Evolutionary conservation across 2,888 invertebrate genomes (phyloP).

Genomic region (Germaria angustata): DNA sequence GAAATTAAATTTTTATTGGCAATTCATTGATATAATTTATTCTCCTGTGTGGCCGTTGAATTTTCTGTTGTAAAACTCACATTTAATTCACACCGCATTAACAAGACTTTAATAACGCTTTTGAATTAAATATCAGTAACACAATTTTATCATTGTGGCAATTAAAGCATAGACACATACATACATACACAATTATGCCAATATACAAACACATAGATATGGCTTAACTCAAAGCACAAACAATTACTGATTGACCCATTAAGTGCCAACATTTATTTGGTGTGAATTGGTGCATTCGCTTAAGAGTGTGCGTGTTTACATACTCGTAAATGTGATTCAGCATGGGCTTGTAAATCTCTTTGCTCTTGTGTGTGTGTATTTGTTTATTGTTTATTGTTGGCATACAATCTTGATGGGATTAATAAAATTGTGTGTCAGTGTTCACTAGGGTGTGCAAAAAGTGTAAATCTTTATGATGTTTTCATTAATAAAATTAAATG

Average conservation of each 20-base stretch:
- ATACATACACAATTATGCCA: neutral
- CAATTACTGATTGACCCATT: constrained; percentile 51
- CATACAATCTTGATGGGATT: constrained; percentile 27
- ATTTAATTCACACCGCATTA: constrained; percentile 41
- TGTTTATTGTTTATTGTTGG: neutral
- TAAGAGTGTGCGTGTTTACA: neutral
- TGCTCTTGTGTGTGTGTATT: neutral
- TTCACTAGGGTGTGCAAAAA: constrained; percentile 1
- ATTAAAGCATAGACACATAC: neutral
- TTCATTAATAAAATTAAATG: constrained; percentile 56
- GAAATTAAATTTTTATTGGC: constrained; percentile 14
- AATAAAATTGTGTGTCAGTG: constrained; percentile 18
- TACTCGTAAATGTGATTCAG: neutral
- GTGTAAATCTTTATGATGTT: constrained; percentile 54
- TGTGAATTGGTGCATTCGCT: neutral
- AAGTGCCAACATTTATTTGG: constrained; percentile 1
- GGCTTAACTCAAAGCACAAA: constrained; percentile 24
- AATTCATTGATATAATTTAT: constrained; percentile 2
- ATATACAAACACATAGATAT: neutral
- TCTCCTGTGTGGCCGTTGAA: neutral
- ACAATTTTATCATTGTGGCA: constrained; percentile 22
- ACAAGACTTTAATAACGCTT: constrained; percentile 31
- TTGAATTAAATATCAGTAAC: constrained; percentile 32
- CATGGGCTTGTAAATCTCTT: neutral
- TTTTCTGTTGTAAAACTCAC: neutral